Percentiles rank a stretch among this genome's conserved stretches.
These are phyloP conservation scores for Mongoloraphidia duomilia DNA, from an alignment of 2,888 invertebrate species.

Conservation along the genomic window DNA sequence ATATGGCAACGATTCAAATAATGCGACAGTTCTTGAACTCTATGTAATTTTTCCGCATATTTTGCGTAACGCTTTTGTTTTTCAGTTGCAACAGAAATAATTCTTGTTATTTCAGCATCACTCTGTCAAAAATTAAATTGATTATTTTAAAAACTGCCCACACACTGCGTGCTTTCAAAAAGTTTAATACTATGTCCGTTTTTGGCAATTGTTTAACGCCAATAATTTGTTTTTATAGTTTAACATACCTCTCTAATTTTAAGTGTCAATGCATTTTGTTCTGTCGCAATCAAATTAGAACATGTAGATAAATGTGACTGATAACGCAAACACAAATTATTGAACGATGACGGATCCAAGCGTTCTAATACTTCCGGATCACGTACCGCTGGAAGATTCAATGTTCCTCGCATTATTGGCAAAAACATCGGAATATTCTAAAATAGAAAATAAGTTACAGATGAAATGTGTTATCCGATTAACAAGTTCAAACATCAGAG, in stretches of 20 bases:
- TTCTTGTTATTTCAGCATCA: constrained; percentile 54
- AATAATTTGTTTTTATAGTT: neutral
- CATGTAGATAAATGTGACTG: constrained; percentile 74
- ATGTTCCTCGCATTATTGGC: constrained; percentile 80
- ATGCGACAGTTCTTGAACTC: constrained; percentile 69
- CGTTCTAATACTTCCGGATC: constrained; percentile 81
- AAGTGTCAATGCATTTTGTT: constrained; percentile 58
- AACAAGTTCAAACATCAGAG: no score
- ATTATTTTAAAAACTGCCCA: neutral
- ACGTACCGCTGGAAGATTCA: constrained; percentile 69
- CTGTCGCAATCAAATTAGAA: constrained; percentile 65
- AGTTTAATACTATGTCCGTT: neutral
- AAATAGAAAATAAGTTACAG: constrained; percentile 5
- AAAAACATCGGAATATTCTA: constrained; percentile 80
- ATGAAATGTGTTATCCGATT: no score
- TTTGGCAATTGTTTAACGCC: neutral
- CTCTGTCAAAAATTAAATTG: constrained; percentile 32
- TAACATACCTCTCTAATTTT: constrained; percentile 59
- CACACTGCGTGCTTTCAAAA: neutral
- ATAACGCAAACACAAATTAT: constrained; percentile 63
- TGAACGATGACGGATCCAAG: constrained; percentile 44
- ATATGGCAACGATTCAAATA: constrained; percentile 71
- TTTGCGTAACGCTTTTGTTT: constrained; percentile 72
- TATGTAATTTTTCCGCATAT: constrained; percentile 71
- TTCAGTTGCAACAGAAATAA: constrained; percentile 58